Evolutionary conservation across 30 jellyfish, hydroid and myxozoan species (phyloP).

Genomic region (Catostylus mosaicus): DNA sequence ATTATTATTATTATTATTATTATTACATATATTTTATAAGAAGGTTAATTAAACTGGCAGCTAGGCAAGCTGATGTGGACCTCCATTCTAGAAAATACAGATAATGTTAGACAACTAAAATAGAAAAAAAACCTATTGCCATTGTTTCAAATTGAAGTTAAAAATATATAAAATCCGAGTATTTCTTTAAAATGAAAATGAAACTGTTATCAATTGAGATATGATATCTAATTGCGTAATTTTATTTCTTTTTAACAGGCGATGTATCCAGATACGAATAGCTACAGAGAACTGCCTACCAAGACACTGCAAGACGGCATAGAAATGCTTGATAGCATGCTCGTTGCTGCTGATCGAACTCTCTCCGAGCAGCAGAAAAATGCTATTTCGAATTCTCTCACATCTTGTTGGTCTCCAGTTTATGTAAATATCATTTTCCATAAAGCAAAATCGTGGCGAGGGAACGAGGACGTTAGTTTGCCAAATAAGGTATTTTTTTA

Average conservation of each 20-base stretch:
- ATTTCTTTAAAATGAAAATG: no score
- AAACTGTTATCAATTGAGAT: no score
- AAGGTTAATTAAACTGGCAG: no score
- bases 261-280: conserved; percentile 24
- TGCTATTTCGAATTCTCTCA: conserved; percentile 32
- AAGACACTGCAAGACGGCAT: conserved; percentile 49
- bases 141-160: no score
- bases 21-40: no score
- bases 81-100: no score
- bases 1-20: no score
- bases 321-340: conserved; percentile 64
- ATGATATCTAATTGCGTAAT: no score
- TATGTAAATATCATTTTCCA: conserved; percentile 49
- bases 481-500: conserved; percentile 19
- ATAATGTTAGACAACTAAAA: no score
- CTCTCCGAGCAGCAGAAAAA: conserved; percentile 60
- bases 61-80: no score
- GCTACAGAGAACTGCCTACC: conserved; percentile 45
- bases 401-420: conserved; percentile 51
- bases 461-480: conserved; percentile 21
- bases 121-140: no score
- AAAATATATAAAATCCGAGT: no score
- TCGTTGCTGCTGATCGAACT: conserved; percentile 65
- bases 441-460: conserved; percentile 55
- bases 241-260: not conserved